Conservation (phyloP, 2,888 invertebrate genomes). For the Caradrina clavipalpis region DNA sequence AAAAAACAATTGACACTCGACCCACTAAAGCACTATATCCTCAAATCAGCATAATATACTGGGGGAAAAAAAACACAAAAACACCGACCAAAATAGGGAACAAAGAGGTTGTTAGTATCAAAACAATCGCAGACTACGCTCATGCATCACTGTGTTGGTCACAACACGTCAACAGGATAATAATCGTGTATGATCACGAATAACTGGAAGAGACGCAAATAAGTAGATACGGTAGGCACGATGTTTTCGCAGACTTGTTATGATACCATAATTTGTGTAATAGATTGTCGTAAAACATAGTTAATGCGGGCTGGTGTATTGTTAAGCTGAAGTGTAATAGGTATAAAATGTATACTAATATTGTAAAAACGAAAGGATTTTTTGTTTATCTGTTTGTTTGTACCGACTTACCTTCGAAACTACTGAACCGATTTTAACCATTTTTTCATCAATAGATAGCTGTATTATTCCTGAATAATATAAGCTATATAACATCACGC, state of each 20-base stretch:
- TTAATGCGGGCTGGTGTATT: conserved; percentile 47
- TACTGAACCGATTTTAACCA: no score
- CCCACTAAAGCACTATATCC: conserved; percentile 9
- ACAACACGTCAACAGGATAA: conserved; percentile 80
- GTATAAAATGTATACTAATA: background rate
- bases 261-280: conserved; percentile 55
- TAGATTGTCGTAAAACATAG: conserved; percentile 49
- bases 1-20: conserved; percentile 7
- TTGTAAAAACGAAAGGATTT: no score
- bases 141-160: conserved; percentile 74
- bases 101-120: conserved; percentile 61
- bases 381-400: no score
- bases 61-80: conserved; percentile 23
- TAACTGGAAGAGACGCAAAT: conserved; percentile 59
- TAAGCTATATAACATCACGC: no score
- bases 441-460: no score
- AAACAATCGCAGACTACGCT: conserved; percentile 67
- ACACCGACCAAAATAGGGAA: conserved; percentile 42
- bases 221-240: conserved; percentile 18
- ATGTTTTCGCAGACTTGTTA: conserved; percentile 56
- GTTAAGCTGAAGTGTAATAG: conserved; percentile 41
- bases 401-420: no score
- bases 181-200: conserved; percentile 64
- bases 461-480: no score
- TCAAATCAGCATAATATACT: conserved; percentile 15